Percentiles rank a stretch among this genome's conserved stretches.
phyloP scores from a whole-genome alignment of 1,140 invertebrate genomes.

The Lepidurus couesii region DNA sequence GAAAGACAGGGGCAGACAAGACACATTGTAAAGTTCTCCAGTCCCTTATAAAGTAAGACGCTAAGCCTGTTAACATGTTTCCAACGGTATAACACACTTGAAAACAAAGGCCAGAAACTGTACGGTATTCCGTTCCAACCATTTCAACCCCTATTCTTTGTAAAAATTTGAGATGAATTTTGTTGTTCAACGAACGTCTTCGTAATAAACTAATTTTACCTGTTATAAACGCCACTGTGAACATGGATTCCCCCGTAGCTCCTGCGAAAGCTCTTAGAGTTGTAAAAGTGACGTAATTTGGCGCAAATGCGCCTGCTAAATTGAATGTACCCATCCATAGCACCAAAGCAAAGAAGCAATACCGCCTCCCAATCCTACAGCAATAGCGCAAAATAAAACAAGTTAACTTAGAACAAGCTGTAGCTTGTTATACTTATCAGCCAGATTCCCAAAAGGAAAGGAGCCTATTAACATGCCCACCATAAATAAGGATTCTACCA shows the following conservation, averaged over 20 bases:
- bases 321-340: constrained; percentile 23
- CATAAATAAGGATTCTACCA: constrained; percentile 31
- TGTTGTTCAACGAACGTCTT: not conserved
- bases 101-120: constrained; percentile 22
- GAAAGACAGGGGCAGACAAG: constrained; percentile 31
- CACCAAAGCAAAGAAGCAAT: constrained; percentile 22
- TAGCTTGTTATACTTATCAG: constrained; percentile 26
- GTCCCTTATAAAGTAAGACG: constrained; percentile 34
- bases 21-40: constrained; percentile 33
- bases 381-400: not conserved
- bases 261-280: constrained; percentile 29
- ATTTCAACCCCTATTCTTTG: constrained; percentile 25
- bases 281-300: constrained; percentile 20
- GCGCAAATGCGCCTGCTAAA: constrained; percentile 23
- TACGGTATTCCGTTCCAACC: constrained; percentile 26
- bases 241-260: constrained; percentile 25
- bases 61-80: constrained; percentile 7
- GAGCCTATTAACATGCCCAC: constrained; percentile 32
- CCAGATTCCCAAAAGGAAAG: constrained; percentile 29
- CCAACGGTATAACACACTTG: constrained; percentile 30
- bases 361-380: constrained; percentile 24
- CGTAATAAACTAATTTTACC: not conserved
- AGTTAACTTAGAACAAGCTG: not conserved
- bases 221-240: constrained; percentile 28
- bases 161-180: constrained; percentile 1